Percentiles rank a stretch among this genome's conserved stretches.
These are phyloP conservation scores for Balanococcus diminutus DNA, from an alignment of 2,888 invertebrate genomes.

Conservation along the genomic window DNA sequence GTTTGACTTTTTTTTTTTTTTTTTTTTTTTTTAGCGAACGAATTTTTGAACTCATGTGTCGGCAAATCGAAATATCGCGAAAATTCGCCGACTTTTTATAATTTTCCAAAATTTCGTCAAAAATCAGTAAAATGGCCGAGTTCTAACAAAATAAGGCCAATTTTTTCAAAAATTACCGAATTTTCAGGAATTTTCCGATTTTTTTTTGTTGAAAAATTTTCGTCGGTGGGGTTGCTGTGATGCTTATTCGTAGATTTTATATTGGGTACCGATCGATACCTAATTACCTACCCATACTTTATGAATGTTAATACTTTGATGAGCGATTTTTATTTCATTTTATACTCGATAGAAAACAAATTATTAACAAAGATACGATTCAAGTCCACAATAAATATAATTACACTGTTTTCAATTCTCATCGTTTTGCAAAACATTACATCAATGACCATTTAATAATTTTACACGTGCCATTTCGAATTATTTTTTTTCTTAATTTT, in stretches of 20 bases:
- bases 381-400: neutral
- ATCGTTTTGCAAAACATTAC: neutral
- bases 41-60: too few species aligned
- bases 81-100: too few species aligned
- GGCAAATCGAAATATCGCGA: too few species aligned
- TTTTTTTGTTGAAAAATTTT: too few species aligned
- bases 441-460: neutral
- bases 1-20: too few species aligned
- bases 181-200: too few species aligned
- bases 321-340: neutral
- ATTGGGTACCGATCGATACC: too few species aligned
- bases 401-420: neutral
- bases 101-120: too few species aligned
- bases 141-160: too few species aligned
- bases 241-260: neutral
- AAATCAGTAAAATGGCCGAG: too few species aligned
- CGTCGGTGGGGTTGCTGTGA: constrained; percentile 37
- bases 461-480: neutral
- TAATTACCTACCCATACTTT: neutral
- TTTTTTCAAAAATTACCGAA: too few species aligned
- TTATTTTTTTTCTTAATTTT: neutral
- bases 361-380: neutral
- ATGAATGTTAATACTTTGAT: neutral
- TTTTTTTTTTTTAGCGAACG: too few species aligned
- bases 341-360: neutral